A percentile compares a stretch with the other conserved stretches of the same genome.
These are phyloP conservation scores for Piprites chloris DNA, from an alignment of 2,113 vertebrate species.

Conservation along the genomic window DNA sequence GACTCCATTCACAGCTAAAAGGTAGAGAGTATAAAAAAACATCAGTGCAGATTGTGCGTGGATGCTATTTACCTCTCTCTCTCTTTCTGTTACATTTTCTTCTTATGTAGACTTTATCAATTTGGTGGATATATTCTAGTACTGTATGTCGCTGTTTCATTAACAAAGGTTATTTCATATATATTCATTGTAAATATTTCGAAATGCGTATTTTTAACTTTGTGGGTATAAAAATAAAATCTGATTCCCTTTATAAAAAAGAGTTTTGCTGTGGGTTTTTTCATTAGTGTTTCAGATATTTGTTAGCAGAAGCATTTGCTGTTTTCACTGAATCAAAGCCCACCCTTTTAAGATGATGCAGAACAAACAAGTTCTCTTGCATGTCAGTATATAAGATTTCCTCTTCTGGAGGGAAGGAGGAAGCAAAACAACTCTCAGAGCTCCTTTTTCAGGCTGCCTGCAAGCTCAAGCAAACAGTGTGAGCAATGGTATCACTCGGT, in stretches of 20 bases:
- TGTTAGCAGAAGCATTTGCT: neutral
- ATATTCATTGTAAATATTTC: slow-evolving; percentile 82
- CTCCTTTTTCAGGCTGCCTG: neutral
- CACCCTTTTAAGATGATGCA: neutral
- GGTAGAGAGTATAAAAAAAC: neutral
- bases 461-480: neutral
- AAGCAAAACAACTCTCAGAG: neutral
- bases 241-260: slow-evolving; percentile 64
- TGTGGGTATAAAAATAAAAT: slow-evolving; percentile 75
- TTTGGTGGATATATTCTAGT: slow-evolving; percentile 69
- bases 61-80: slow-evolving; percentile 58
- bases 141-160: slow-evolving; percentile 75
- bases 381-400: neutral
- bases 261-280: neutral
- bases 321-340: neutral
- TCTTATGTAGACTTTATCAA: slow-evolving; percentile 57
- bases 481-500: neutral
- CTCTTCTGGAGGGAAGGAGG: neutral
- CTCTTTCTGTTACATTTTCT: slow-evolving; percentile 69
- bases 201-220: slow-evolving; percentile 78
- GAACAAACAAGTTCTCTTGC: neutral
- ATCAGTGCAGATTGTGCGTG: neutral
- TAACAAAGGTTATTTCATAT: slow-evolving; percentile 73
- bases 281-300: neutral
- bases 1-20: neutral